A percentile compares a stretch with the other conserved stretches of the same genome.
phyloP scores from a whole-genome alignment of 2,888 invertebrate species.

The Sinodicranocentrus sp. region DNA sequence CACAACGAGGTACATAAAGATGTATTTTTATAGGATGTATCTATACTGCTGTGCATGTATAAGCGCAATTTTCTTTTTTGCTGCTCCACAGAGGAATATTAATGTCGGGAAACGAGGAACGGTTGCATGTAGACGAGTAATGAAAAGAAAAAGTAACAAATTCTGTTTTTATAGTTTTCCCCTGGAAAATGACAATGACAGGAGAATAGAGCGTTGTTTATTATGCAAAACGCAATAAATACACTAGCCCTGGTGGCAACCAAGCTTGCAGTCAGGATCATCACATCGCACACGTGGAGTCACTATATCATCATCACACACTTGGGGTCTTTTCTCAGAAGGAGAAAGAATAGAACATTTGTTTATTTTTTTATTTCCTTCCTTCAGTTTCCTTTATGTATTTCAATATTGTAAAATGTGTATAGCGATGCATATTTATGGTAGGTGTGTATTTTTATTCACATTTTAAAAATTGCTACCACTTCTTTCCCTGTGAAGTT shows the following conservation, averaged over 20 bases:
- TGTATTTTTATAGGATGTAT: background rate
- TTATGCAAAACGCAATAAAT: constrained; percentile 15
- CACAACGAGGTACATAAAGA: background rate
- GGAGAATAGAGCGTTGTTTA: background rate
- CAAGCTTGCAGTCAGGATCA: constrained; percentile 8
- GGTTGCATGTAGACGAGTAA: background rate
- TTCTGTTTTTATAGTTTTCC: constrained; percentile 2
- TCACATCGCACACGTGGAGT: constrained; percentile 45
- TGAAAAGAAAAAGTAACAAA: constrained; percentile 15
- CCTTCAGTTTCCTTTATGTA: no score
- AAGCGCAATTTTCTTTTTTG: constrained; percentile 1
- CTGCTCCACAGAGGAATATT: constrained; percentile 3
- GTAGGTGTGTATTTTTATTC: no score
- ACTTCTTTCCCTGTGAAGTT: background rate
- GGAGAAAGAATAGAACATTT: no score
- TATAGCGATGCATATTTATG: background rate
- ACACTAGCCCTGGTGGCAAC: background rate
- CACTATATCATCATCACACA: constrained; percentile 34
- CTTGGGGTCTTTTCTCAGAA: background rate
- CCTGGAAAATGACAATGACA: constrained; percentile 18
- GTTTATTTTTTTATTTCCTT: no score
- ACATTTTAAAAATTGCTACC: background rate
- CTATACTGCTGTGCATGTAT: background rate
- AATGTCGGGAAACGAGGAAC: no score
- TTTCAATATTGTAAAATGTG: background rate